Percentiles rank a stretch among this genome's conserved stretches.
Conservation (phyloP, 2,113 vertebrate genomes). For the Gobio gobio region DNA sequence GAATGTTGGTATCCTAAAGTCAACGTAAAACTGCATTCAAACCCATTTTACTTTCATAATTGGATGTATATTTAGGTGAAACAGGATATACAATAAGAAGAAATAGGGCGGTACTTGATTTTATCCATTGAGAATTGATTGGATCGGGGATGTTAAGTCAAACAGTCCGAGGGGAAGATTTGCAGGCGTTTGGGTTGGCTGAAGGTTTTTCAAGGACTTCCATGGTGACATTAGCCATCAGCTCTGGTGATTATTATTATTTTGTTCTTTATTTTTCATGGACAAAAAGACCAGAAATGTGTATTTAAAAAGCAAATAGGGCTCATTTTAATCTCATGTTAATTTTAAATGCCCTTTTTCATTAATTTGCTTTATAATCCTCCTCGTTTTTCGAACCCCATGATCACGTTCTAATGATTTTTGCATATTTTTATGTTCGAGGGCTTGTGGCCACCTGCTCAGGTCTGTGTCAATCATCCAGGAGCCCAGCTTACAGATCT, state of each 20-base stretch:
- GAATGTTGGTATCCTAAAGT: not conserved
- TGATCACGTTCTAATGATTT: not conserved
- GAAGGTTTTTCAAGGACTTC: not conserved
- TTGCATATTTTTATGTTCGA: not conserved
- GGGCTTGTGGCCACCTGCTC: not conserved
- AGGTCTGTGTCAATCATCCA: slow-evolving; percentile 30
- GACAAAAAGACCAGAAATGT: not conserved
- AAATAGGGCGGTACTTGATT: not conserved
- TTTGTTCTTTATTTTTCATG: not conserved
- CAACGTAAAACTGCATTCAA: not conserved
- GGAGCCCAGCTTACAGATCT: slow-evolving; percentile 5
- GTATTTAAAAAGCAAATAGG: not conserved
- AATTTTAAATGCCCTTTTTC: not conserved
- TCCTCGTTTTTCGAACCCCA: not conserved
- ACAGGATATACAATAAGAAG: not conserved
- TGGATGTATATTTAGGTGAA: not conserved
- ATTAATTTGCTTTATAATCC: not conserved
- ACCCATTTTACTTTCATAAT: not conserved
- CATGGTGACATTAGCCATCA: not conserved
- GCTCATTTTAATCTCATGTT: not conserved
- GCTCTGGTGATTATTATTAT: not conserved
- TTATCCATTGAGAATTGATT: not conserved
- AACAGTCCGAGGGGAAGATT: not conserved
- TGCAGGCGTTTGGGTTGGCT: not conserved
- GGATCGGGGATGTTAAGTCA: not conserved